Percentiles rank a stretch among this genome's conserved stretches.
phyloP scores from a whole-genome alignment of 2,888 invertebrate genomes.

The Ganaspis brasiliensis region DNA sequence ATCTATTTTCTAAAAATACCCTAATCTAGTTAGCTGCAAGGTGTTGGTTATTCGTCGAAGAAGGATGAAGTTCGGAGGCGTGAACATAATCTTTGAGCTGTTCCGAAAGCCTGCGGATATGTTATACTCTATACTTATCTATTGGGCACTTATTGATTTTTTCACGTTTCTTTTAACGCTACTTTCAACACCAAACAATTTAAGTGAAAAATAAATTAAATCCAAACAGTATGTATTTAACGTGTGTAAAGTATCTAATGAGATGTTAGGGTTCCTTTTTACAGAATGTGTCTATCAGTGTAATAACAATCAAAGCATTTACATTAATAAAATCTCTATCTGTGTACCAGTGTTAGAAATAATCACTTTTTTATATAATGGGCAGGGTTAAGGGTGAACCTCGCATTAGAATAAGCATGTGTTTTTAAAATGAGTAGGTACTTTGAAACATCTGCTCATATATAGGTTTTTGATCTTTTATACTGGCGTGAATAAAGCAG shows the following conservation, averaged over 20 bases:
- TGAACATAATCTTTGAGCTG: conserved; percentile 23
- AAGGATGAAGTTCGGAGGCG: conserved; percentile 13
- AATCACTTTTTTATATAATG: conserved; percentile 62
- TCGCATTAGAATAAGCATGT: conserved; percentile 72
- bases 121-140: conserved; percentile 7
- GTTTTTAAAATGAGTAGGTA: conserved; percentile 61
- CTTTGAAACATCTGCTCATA: conserved; percentile 31
- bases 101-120: conserved; percentile 22
- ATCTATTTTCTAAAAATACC: conserved; percentile 24
- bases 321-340: conserved; percentile 18
- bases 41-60: conserved; percentile 15
- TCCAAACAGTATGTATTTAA: no score
- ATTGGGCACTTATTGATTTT: conserved; percentile 33
- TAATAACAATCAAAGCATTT: no score
- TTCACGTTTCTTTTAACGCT: conserved; percentile 25
- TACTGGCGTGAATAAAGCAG: conserved; percentile 30
- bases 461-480: background rate
- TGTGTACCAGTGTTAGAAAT: conserved; percentile 65
- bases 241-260: no score
- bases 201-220: conserved; percentile 50
- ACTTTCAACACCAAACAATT: conserved; percentile 38
- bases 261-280: no score
- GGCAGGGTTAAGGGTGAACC: conserved; percentile 55
- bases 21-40: background rate
- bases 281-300: no score